These are phyloP conservation scores for Cottus gobio DNA, from an alignment of 2,113 vertebrate species.

Conservation along the genomic window DNA sequence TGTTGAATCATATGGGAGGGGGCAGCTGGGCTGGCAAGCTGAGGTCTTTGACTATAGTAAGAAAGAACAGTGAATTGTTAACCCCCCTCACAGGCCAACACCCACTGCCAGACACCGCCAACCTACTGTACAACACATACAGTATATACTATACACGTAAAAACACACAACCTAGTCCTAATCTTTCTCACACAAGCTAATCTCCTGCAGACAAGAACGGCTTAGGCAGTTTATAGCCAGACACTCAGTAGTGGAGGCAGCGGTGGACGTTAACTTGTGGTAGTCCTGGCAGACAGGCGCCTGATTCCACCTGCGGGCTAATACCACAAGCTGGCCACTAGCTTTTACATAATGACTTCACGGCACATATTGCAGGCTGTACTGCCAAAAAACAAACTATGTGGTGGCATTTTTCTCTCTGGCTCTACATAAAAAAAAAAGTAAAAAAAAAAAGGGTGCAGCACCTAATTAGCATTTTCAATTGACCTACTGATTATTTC, in stretches of 20 bases:
- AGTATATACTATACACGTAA: background rate
- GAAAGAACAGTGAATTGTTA: constrained; percentile 57
- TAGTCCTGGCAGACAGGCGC: constrained; percentile 41
- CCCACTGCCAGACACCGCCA: constrained; percentile 54
- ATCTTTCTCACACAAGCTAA: constrained; percentile 81
- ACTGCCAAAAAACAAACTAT: constrained; percentile 20
- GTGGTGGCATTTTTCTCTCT: background rate
- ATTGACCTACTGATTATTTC: background rate
- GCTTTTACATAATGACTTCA: constrained; percentile 41
- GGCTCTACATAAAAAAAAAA: background rate
- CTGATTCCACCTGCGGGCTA: constrained; percentile 55
- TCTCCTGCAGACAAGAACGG: constrained; percentile 77
- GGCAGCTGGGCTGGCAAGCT: constrained; percentile 47
- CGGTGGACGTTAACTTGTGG: constrained; percentile 71
- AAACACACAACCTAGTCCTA: constrained; percentile 55
- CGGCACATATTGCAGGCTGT: background rate
- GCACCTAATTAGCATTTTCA: background rate
- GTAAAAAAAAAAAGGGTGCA: background rate
- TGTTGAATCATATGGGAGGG: constrained; percentile 11
- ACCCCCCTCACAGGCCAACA: constrained; percentile 52
- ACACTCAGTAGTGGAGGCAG: constrained; percentile 60
- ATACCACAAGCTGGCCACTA: constrained; percentile 29
- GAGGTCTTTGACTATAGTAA: constrained; percentile 50
- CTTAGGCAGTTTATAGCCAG: constrained; percentile 76
- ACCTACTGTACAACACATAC: constrained; percentile 60